Percentiles rank a stretch among this genome's conserved stretches.
These are phyloP conservation scores for Numida meleagris DNA, from an alignment of 2,113 vertebrate species.

Conservation along the genomic window DNA sequence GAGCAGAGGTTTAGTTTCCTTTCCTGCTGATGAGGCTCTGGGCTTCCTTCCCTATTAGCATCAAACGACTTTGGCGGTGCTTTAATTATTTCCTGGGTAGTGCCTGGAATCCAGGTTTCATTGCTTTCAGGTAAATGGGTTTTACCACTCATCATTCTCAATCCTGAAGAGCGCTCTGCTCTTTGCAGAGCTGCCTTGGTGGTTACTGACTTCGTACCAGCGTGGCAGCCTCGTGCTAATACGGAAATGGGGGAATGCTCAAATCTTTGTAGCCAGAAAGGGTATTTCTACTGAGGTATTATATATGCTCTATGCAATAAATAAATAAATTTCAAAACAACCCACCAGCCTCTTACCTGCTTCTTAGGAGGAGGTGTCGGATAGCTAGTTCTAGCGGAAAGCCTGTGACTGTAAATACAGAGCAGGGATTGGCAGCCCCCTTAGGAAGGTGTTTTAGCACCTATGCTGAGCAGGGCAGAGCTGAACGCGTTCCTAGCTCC, in stretches of 20 bases:
- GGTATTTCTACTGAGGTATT: slow-evolving; percentile 45
- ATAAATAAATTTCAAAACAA: neutral
- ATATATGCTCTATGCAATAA: neutral
- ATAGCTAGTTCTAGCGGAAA: neutral
- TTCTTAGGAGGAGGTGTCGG: neutral
- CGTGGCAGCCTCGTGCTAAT: neutral
- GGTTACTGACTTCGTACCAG: neutral
- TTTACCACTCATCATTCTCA: neutral
- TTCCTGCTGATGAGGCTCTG: neutral
- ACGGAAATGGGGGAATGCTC: neutral
- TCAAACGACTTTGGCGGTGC: neutral
- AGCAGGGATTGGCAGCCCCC: slow-evolving; percentile 16
- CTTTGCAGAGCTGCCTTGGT: neutral
- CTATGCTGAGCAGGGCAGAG: slow-evolving; percentile 35
- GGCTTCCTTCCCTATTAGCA: neutral
- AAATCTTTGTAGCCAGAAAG: neutral
- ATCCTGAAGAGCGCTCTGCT: neutral
- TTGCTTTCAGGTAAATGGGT: neutral
- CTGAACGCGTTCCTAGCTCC: neutral
- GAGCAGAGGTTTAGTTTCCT: neutral
- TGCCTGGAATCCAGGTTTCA: neutral
- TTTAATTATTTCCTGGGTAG: neutral
- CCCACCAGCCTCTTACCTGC: slow-evolving; percentile 12
- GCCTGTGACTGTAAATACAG: neutral
- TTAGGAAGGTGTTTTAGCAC: slow-evolving; percentile 62